Conservation (phyloP, 2,113 vertebrate species). For the Dolichallabes microphthalmus region DNA sequence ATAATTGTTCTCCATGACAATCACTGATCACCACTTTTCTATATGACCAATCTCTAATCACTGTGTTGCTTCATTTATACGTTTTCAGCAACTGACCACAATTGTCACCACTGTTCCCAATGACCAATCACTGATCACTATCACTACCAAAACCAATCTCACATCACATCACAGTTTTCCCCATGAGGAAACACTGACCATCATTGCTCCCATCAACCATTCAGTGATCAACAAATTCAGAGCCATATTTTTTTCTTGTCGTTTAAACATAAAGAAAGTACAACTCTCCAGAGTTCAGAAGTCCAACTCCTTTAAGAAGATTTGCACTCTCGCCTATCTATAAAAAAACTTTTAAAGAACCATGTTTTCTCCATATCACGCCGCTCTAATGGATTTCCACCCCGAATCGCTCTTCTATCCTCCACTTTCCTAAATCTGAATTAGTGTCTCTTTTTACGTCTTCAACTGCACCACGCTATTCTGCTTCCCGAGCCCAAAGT, state of each 20-base stretch:
- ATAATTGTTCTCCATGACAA: background rate
- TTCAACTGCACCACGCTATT: background rate
- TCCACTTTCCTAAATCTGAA: slow-evolving; percentile 4
- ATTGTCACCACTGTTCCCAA: background rate
- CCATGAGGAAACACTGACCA: background rate
- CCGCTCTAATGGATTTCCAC: background rate
- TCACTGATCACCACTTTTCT: background rate
- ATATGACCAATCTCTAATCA: background rate
- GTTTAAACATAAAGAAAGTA: background rate
- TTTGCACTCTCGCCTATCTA: background rate
- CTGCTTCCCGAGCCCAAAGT: slow-evolving; percentile 23
- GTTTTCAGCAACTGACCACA: no score
- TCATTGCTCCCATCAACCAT: background rate
- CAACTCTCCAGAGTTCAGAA: background rate
- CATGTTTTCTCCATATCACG: background rate
- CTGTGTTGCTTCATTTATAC: background rate
- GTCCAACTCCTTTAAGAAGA: background rate
- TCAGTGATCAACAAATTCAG: background rate
- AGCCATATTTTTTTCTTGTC: background rate
- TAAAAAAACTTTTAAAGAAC: background rate
- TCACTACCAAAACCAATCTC: background rate
- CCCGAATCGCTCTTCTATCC: background rate
- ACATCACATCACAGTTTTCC: background rate
- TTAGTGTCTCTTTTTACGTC: slow-evolving; percentile 6
- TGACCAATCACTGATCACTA: background rate